Conservation (phyloP, 2,113 vertebrate genomes). For the Recurvirostra avosetta region DNA sequence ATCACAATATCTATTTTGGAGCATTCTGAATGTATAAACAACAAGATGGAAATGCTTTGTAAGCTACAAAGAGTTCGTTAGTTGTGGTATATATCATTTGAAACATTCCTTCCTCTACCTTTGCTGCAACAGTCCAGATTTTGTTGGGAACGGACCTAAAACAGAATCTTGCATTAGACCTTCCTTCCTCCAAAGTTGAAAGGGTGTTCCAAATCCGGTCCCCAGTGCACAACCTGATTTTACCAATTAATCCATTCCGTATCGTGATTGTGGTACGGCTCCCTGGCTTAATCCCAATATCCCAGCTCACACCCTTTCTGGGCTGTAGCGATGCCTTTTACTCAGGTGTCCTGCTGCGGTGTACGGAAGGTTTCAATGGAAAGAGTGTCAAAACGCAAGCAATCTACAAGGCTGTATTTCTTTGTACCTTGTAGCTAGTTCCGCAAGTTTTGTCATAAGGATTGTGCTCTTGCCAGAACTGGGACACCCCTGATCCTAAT, state of each 20-base stretch:
- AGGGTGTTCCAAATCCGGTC: not conserved
- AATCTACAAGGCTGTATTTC: not conserved
- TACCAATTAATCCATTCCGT: not conserved
- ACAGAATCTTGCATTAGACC: not conserved
- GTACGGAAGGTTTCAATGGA: not conserved
- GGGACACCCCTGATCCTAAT: not conserved
- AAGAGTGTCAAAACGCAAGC: not conserved
- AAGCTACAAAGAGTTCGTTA: not conserved
- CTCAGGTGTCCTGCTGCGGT: not conserved
- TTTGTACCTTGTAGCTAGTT: not conserved
- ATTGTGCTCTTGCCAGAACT: not conserved
- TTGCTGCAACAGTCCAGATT: not conserved
- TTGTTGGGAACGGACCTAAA: not conserved
- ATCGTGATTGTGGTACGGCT: not conserved
- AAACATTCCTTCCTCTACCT: not conserved
- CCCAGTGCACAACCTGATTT: not conserved
- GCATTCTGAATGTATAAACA: not conserved
- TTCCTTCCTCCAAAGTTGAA: not conserved
- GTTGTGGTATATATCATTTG: not conserved
- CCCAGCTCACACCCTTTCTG: not conserved
- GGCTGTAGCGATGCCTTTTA: not conserved
- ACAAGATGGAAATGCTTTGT: not conserved
- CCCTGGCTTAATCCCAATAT: not conserved
- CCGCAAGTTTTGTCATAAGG: not conserved
- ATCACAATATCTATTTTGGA: not conserved